These are phyloP conservation scores for Pseudobourletiella spinata DNA, from an alignment of 1,140 invertebrate genomes.

Conservation along the genomic window DNA sequence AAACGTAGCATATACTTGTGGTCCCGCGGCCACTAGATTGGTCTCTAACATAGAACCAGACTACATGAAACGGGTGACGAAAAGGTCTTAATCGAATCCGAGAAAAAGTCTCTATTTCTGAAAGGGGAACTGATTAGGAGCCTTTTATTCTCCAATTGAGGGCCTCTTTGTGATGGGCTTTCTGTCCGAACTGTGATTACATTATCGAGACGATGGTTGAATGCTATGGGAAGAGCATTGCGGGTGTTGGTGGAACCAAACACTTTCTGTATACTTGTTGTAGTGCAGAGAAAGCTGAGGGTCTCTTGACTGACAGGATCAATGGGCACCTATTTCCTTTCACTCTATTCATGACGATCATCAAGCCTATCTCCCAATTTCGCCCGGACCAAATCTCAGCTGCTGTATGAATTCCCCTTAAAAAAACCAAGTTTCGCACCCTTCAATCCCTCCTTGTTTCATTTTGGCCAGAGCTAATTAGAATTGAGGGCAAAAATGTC, in stretches of 20 bases:
- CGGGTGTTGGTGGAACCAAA: no score
- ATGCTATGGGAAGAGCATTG: no score
- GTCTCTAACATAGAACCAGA: no score
- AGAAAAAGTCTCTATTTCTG: constrained; percentile 23
- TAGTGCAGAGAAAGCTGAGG: constrained; percentile 8
- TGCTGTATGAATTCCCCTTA: no score
- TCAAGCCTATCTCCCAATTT: constrained; percentile 1
- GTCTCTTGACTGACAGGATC: constrained; percentile 22
- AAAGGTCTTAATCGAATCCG: constrained; percentile 22
- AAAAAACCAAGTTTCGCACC: no score
- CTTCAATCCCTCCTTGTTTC: no score
- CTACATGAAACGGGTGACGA: background rate
- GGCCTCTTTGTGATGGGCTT: constrained; percentile 17
- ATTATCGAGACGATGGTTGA: constrained; percentile 17
- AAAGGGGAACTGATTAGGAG: constrained; percentile 27
- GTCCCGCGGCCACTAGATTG: no score
- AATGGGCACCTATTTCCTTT: constrained; percentile 20
- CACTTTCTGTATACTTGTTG: no score
- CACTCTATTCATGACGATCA: background rate
- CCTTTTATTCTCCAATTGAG: constrained; percentile 30
- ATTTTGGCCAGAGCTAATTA: no score
- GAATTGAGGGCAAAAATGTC: no score
- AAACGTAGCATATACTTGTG: no score
- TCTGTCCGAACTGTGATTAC: constrained; percentile 26
- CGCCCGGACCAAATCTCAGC: no score